These are phyloP conservation scores for Phalacrocorax brasilianus DNA, from an alignment of 2,113 vertebrate species.

Conservation along the genomic window DNA sequence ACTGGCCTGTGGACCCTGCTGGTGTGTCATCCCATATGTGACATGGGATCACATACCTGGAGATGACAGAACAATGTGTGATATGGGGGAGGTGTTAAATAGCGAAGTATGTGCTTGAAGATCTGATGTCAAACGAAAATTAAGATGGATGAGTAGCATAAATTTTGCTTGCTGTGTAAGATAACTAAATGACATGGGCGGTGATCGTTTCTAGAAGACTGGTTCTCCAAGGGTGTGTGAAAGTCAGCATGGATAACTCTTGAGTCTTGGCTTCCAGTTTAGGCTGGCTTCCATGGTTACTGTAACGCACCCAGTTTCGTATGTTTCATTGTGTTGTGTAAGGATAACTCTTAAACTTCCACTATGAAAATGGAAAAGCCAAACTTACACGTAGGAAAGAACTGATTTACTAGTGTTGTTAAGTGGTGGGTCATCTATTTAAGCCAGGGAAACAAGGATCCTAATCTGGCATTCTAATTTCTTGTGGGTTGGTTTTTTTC, in stretches of 20 bases:
- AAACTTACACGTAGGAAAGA: neutral
- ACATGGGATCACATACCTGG: neutral
- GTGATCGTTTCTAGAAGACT: neutral
- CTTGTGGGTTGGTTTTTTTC: neutral
- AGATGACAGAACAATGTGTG: neutral
- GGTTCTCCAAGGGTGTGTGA: neutral
- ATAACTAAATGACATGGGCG: neutral
- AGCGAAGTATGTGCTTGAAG: neutral
- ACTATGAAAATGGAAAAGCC: neutral
- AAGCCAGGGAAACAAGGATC: neutral
- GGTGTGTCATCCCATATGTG: neutral
- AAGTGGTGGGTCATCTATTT: neutral
- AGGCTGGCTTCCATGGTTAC: neutral
- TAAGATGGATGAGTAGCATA: neutral
- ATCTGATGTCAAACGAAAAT: neutral
- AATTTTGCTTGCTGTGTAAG: neutral
- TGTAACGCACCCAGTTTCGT: neutral
- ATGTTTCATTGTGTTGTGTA: neutral
- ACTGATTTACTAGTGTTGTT: neutral
- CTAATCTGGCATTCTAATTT: neutral
- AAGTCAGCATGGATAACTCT: neutral
- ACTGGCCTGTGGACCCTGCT: neutral
- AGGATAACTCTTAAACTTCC: neutral
- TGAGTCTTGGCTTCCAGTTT: neutral
- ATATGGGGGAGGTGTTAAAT: neutral